phyloP scores from a whole-genome alignment of 2,113 vertebrate species.

The Apodemus speciosus region DNA sequence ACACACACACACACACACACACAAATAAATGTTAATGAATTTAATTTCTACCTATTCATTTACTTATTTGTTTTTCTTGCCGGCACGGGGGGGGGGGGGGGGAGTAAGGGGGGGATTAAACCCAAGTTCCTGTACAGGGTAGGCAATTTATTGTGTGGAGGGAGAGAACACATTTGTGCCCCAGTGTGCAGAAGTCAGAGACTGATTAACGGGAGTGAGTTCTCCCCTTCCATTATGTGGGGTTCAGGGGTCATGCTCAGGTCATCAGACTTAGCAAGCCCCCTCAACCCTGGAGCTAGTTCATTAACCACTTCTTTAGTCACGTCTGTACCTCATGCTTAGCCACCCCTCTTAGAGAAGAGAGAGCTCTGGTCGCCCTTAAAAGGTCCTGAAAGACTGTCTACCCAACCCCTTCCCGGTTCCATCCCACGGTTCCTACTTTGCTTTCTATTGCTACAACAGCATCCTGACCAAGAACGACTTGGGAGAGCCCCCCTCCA shows the following conservation, averaged over 20 bases:
- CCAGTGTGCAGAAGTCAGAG: too few species aligned
- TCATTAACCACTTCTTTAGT: background rate
- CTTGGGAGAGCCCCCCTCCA: background rate
- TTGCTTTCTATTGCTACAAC: background rate
- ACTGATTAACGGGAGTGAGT: background rate
- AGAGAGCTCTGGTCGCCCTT: background rate
- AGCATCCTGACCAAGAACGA: background rate
- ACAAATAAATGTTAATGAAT: background rate
- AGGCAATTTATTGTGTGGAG: background rate
- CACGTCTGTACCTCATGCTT: background rate
- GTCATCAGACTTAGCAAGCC: background rate
- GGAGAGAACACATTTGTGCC: background rate
- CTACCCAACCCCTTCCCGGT: background rate
- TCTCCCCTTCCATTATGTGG: background rate
- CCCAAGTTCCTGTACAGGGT: too few species aligned
- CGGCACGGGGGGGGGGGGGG: too few species aligned
- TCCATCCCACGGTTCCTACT: background rate
- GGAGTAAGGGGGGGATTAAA: too few species aligned
- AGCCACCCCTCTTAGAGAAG: background rate
- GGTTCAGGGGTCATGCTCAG: background rate
- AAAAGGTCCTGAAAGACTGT: background rate
- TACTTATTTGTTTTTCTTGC: background rate
- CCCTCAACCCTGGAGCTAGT: background rate
- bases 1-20: background rate
- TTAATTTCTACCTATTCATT: too few species aligned